Evolutionary conservation across 2,888 invertebrate species (phyloP).

Genomic region (Pyrrhosoma nymphula): DNA sequence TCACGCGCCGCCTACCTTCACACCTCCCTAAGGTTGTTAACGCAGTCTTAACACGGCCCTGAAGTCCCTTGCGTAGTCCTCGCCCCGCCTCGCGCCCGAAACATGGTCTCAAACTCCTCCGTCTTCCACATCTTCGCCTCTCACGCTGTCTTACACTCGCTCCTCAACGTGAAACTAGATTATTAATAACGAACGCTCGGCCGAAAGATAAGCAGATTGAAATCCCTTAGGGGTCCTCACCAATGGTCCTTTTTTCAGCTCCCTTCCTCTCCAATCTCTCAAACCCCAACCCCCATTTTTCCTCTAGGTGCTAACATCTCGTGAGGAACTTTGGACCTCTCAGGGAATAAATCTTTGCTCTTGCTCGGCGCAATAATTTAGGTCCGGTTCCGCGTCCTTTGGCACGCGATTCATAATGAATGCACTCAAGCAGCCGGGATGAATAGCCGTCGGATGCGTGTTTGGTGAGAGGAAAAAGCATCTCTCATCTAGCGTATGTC

Average conservation of each 20-base stretch:
- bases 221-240: background rate
- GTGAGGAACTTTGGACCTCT: background rate
- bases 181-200: background rate
- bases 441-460: background rate
- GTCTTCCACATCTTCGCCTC: background rate
- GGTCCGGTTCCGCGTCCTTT: background rate
- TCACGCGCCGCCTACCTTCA: background rate
- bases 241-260: background rate
- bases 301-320: background rate
- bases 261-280: background rate
- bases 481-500: background rate
- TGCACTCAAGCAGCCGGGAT: background rate
- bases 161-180: background rate
- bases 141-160: background rate
- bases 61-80: background rate
- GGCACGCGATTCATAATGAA: background rate
- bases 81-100: background rate
- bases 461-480: background rate
- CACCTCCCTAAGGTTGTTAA: background rate
- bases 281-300: too few species aligned
- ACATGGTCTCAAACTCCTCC: background rate
- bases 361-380: background rate
- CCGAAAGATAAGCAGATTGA: conserved; percentile 9
- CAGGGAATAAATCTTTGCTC: background rate
- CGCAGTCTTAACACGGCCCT: background rate